Evolutionary conservation across 2,797 vertebrate genomes (phyloP), one percentile per base, ranked within the genome.

Genomic region (Gobionotothen gibberifrons): DNA sequence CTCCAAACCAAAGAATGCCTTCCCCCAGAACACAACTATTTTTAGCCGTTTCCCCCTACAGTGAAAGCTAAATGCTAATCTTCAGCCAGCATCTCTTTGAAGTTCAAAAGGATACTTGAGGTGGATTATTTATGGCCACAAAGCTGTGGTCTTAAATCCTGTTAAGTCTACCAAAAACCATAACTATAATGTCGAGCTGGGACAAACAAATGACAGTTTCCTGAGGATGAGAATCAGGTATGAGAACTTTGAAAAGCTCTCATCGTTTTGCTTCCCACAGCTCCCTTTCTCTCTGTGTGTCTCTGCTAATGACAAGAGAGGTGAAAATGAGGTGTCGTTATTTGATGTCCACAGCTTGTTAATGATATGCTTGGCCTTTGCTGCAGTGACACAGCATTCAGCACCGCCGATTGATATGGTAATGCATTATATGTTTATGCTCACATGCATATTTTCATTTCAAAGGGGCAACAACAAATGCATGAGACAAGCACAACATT

Each of bases 61-160:
- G 78, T 84, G 72, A 82, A 85, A 79, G 82, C 79, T 85, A 91
- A 83, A 93, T 94, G 89, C 87, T 93, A 91, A 94, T 95, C 90
- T 92, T 63, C 75, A 81, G 21, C 53, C 81, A 64, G 84, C 75
- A 93, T 94, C 88, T 92, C 92, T 94, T 94, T 94, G 93, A 95
- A 93, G 90, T 93, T 61, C 87, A 89, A 85, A 85, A 89, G 81
- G 85, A 89, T 92, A 86, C 89, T 92, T 78, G 89, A 92, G 90
- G 92, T 92, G 89, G 92, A 94, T 94, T 94, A 94, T 94, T 93
- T 93, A 90, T 87, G 88, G 88, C 77, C 89, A 86, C 84, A 89
- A 89, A 82, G 76, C 87, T 79, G 74, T 74, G 82, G 75, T 87
- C 74, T 90, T 89, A 92, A 93, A 93, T 93, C 91, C 88, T 84